Evolutionary conservation across 2,888 invertebrate species (phyloP).

Genomic region (Pharmacophagus antenor): DNA sequence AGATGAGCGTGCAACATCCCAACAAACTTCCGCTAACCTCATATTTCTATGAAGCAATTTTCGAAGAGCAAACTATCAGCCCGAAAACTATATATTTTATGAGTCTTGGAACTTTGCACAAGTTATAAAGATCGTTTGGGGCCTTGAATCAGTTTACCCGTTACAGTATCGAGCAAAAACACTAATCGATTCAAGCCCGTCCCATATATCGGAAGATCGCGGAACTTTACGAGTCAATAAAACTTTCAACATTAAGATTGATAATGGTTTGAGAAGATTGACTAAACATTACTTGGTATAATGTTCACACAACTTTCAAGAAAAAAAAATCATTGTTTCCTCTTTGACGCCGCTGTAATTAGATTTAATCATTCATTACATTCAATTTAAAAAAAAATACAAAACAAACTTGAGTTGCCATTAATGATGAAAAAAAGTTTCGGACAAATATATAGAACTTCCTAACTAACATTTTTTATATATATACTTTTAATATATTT

Average conservation of each 20-base stretch:
- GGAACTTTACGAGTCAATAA: background rate
- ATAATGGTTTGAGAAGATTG: too few species aligned
- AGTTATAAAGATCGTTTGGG: background rate
- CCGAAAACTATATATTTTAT: slow-evolving; percentile 6
- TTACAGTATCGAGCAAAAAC: background rate
- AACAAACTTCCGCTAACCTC: slow-evolving; percentile 1
- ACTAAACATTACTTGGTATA: too few species aligned
- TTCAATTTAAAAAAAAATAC: too few species aligned
- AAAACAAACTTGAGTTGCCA: too few species aligned
- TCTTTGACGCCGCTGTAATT: too few species aligned
- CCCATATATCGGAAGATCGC: background rate
- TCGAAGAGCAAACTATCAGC: background rate
- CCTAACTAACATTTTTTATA: too few species aligned
- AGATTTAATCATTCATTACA: too few species aligned
- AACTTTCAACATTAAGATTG: background rate
- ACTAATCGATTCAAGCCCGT: slow-evolving; percentile 4
- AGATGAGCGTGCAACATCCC: background rate
- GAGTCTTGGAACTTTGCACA: background rate
- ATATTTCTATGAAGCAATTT: slow-evolving; percentile 4
- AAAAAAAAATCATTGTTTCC: too few species aligned
- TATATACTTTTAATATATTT: too few species aligned
- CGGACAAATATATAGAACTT: too few species aligned
- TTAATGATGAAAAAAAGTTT: too few species aligned
- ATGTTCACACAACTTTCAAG: too few species aligned
- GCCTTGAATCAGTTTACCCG: slow-evolving; percentile 1